These are phyloP conservation scores for Charanyca ferruginea DNA, from an alignment of 2,888 invertebrate genomes.

Conservation along the genomic window DNA sequence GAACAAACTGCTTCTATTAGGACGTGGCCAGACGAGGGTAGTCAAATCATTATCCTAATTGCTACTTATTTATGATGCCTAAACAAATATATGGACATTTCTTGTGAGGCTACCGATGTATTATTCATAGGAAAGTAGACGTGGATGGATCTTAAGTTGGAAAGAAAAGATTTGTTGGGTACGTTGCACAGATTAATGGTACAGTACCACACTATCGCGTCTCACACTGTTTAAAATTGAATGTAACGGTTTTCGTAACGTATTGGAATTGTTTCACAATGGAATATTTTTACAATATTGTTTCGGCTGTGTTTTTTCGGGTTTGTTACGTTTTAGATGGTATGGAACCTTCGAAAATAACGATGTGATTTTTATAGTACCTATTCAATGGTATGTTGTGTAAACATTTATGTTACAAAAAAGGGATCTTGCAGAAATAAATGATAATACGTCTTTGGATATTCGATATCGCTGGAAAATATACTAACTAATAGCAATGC, in stretches of 20 bases:
- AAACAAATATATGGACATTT: conserved; percentile 71
- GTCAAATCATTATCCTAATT: conserved; percentile 67
- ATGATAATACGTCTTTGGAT: neutral
- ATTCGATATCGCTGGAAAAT: neutral
- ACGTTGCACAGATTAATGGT: conserved; percentile 77
- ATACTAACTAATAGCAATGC: neutral
- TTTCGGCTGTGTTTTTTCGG: conserved; percentile 19
- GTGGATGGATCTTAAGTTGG: conserved; percentile 79
- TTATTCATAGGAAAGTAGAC: conserved; percentile 79
- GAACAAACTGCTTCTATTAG: conserved; percentile 53
- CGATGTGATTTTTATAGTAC: neutral
- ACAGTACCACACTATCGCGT: conserved; percentile 68
- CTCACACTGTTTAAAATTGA: conserved; percentile 78
- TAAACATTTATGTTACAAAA: neutral
- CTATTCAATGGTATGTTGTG: conserved; percentile 1
- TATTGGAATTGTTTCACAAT: conserved; percentile 71
- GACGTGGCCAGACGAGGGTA: conserved; percentile 40
- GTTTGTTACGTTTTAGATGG: neutral
- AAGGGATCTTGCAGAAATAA: neutral
- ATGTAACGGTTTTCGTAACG: conserved; percentile 76
- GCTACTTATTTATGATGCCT: conserved; percentile 63
- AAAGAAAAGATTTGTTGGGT: conserved; percentile 85
- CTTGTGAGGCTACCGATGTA: conserved; percentile 68
- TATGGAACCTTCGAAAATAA: neutral
- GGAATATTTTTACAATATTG: conserved; percentile 47